These are phyloP conservation scores for Chymomyza costata DNA, from an alignment of 1,140 invertebrate species.

Conservation along the genomic window DNA sequence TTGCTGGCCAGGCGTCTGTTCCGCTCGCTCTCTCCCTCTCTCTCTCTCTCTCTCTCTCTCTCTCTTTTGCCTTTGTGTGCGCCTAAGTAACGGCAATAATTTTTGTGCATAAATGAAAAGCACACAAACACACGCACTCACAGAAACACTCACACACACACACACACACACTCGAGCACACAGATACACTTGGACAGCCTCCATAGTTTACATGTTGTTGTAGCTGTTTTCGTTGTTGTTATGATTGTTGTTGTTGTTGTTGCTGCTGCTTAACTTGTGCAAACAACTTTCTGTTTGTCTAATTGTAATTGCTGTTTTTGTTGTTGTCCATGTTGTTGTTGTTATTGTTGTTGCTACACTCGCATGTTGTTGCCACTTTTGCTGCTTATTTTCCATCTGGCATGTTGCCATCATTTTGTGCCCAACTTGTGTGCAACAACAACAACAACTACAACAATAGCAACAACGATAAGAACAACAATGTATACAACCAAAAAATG, in stretches of 20 bases:
- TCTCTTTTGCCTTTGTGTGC: constrained; percentile 39
- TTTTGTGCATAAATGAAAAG: constrained; percentile 72
- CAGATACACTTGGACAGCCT: not conserved
- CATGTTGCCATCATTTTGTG: not conserved
- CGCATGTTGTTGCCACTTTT: not conserved
- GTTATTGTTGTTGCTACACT: not conserved
- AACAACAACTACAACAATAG: too few relatives aligned
- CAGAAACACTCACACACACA: constrained; percentile 8
- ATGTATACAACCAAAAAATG: constrained; percentile 11
- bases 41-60: not conserved
- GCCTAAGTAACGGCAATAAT: constrained; percentile 69
- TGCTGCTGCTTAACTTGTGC: constrained; percentile 63
- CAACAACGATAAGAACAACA: not conserved
- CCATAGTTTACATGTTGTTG: too few relatives aligned
- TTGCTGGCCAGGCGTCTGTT: not conserved
- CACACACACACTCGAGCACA: constrained; percentile 2
- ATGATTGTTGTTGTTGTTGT: constrained; percentile 22
- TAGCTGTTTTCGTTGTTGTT: constrained; percentile 45
- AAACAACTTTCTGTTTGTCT: constrained; percentile 71
- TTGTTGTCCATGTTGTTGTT: constrained; percentile 25
- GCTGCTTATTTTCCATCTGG: constrained; percentile 50
- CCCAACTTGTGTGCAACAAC: not conserved
- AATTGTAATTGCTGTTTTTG: constrained; percentile 71
- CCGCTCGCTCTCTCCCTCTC: not conserved
- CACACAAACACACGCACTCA: constrained; percentile 43